Evolutionary conservation across 1,140 invertebrate species (phyloP).

Genomic region (Drosophila sp.): DNA sequence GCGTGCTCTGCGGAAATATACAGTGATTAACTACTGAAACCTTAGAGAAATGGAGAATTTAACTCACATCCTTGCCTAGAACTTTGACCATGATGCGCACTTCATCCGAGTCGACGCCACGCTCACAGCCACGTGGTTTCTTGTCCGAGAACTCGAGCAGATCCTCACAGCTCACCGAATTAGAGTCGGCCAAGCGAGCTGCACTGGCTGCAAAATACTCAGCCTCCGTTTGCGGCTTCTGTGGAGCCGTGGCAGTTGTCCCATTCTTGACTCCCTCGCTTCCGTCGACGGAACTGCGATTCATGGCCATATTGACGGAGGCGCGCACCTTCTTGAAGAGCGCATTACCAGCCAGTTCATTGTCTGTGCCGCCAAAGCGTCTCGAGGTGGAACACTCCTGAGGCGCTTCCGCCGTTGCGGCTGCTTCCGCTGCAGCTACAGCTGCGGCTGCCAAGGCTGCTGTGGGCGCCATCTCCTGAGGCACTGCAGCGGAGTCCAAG

Average conservation of each 20-base stretch:
- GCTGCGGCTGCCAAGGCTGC: conserved; percentile 20
- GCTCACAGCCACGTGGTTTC: conserved; percentile 92
- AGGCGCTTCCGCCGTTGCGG: conserved; percentile 23
- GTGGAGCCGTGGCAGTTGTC: neutral
- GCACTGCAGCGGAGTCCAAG: conserved; percentile 30
- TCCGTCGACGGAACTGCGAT: conserved; percentile 44
- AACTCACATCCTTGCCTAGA: conserved; percentile 90
- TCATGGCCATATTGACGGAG: conserved; percentile 76
- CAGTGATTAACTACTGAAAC: neutral
- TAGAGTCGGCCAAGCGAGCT: conserved; percentile 84
- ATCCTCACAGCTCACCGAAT: conserved; percentile 97
- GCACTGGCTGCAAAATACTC: conserved; percentile 77
- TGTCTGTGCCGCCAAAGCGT: conserved; percentile 56
- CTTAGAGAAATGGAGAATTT: neutral
- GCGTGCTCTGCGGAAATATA: conserved; percentile 87
- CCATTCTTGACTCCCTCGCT: neutral
- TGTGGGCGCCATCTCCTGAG: conserved; percentile 43
- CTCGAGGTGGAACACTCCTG: conserved; percentile 22
- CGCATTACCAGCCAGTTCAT: conserved; percentile 82
- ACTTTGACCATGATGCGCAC: conserved; percentile 96
- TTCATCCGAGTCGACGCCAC: conserved; percentile 94
- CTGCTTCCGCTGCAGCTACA: conserved; percentile 19
- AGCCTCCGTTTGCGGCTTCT: conserved; percentile 69
- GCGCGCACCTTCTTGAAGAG: conserved; percentile 84
- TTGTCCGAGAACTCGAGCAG: conserved; percentile 95